Evolutionary conservation across 2,888 invertebrate species (phyloP).

Genomic region (Scaptomyza cyrtandrae): DNA sequence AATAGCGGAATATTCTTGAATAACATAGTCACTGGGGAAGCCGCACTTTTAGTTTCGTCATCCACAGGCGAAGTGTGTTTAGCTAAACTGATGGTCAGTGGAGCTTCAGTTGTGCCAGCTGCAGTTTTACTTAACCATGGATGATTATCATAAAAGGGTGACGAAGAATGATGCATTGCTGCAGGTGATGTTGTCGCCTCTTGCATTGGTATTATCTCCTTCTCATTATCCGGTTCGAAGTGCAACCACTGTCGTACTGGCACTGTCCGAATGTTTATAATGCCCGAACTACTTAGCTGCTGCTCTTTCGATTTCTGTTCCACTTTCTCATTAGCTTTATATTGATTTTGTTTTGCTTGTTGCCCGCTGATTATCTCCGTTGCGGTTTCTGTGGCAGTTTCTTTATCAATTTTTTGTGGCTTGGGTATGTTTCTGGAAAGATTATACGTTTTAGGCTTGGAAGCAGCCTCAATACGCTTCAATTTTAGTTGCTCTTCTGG

Average conservation of each 20-base stretch:
- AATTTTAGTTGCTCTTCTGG: slow-evolving; percentile 16
- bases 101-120: neutral
- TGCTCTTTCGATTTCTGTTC: too few relatives aligned
- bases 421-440: neutral
- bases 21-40: neutral
- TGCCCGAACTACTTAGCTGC: neutral
- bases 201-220: neutral
- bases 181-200: neutral
- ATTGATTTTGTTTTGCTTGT: neutral
- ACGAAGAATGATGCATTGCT: neutral
- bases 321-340: neutral
- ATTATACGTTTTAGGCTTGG: slow-evolving; percentile 44
- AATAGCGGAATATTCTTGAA: neutral
- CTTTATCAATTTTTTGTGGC: neutral
- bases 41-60: neutral
- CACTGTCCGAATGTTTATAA: slow-evolving; percentile 42
- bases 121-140: neutral
- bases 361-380: neutral
- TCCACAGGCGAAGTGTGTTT: neutral
- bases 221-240: neutral
- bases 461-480: slow-evolving; percentile 50
- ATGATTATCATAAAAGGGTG: neutral
- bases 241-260: slow-evolving; percentile 19
- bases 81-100: neutral
- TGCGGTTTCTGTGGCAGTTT: neutral